phyloP scores from a whole-genome alignment of 2,888 invertebrate species.

The Acleris cristana region DNA sequence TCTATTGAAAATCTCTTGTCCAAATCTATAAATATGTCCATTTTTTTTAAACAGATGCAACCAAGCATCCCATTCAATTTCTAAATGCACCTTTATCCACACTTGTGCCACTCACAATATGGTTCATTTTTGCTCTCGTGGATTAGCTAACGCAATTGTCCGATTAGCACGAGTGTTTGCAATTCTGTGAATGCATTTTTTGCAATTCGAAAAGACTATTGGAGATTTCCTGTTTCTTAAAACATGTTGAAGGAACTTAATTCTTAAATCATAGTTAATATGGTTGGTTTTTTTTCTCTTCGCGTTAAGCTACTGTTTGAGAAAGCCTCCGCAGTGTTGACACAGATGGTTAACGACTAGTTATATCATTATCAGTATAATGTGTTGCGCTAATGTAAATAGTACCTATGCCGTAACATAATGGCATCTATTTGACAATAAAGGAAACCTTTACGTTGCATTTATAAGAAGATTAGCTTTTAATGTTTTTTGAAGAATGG shows the following conservation, averaged over 20 bases:
- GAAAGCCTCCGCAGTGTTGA: conserved; percentile 46
- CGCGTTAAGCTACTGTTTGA: conserved; percentile 22
- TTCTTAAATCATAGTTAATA: background rate
- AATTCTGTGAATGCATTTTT: conserved; percentile 43
- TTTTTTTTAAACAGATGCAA: conserved; percentile 40
- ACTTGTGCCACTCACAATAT: background rate
- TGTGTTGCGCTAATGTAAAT: conserved; percentile 17
- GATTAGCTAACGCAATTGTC: conserved; percentile 3
- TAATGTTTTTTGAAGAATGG: too few relatives aligned
- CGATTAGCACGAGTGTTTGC: conserved; percentile 41
- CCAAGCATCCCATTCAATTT: conserved; percentile 37
- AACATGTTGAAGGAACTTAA: conserved; percentile 2
- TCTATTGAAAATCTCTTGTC: conserved; percentile 42
- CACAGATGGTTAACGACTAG: conserved; percentile 52
- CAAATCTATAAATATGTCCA: conserved; percentile 42
- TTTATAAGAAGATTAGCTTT: too few relatives aligned
- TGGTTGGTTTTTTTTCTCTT: background rate
- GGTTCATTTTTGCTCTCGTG: background rate
- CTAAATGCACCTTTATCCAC: background rate
- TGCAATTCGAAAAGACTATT: conserved; percentile 39
- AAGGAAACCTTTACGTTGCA: background rate
- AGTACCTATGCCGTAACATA: conserved; percentile 1
- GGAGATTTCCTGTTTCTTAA: conserved; percentile 36
- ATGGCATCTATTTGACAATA: background rate
- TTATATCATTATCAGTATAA: conserved; percentile 49